A percentile compares a stretch with the other conserved stretches of the same genome.
Evolutionary conservation across 2,888 invertebrate genomes (phyloP).

Genomic region (Cephus nigrinus): DNA sequence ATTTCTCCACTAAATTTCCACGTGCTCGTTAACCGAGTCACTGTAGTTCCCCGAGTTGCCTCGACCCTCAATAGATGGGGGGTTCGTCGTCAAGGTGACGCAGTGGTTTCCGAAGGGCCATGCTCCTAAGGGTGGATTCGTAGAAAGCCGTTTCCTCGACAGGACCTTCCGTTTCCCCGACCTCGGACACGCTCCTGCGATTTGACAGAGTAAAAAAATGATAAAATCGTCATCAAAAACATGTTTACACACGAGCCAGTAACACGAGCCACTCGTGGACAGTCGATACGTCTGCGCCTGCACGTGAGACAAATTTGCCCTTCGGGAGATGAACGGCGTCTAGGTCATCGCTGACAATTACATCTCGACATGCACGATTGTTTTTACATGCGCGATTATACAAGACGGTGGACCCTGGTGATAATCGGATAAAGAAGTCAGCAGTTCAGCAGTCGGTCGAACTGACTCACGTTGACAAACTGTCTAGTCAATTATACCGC

Average conservation of each 20-base stretch:
- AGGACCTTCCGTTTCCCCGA: constrained; percentile 33
- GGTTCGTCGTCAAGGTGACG: constrained; percentile 45
- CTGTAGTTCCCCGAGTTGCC: background rate
- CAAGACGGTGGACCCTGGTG: background rate
- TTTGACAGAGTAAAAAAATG: constrained; percentile 10
- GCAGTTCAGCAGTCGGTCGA: background rate
- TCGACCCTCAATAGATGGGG: constrained; percentile 41
- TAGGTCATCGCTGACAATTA: background rate
- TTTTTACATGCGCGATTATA: background rate
- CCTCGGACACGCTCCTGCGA: constrained; percentile 37
- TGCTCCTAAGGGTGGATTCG: constrained; percentile 14
- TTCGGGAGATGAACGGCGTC: background rate
- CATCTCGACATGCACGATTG: background rate
- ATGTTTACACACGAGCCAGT: background rate
- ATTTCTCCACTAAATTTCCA: background rate
- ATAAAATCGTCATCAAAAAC: background rate
- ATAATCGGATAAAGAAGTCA: background rate
- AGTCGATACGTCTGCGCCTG: background rate
- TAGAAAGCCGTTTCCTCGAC: constrained; percentile 35
- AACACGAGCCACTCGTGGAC: background rate
- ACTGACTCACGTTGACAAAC: background rate
- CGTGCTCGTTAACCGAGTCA: background rate
- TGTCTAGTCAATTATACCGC: background rate
- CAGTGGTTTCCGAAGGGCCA: constrained; percentile 39
- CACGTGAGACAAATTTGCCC: background rate